Evolutionary conservation across 2,113 vertebrate genomes (phyloP).

Genomic region (Toxotes jaculatrix): DNA sequence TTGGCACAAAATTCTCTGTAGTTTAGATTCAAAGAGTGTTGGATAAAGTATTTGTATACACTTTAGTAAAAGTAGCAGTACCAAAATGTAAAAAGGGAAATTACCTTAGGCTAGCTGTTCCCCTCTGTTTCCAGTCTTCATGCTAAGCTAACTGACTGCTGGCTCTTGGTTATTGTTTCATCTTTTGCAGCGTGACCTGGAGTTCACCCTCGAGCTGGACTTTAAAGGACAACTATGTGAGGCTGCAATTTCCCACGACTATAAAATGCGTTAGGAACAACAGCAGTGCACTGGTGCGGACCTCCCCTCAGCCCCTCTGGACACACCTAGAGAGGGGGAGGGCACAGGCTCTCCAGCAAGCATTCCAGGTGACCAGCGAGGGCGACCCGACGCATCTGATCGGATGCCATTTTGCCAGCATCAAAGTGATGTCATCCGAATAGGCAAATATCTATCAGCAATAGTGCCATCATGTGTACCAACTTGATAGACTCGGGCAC

Average conservation of each 20-base stretch:
- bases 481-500: conserved; percentile 46
- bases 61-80: background rate
- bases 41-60: background rate
- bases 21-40: background rate
- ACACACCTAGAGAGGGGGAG: conserved; percentile 16
- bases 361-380: conserved; percentile 35
- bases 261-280: conserved; percentile 93
- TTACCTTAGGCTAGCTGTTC: background rate
- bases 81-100: background rate
- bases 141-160: background rate
- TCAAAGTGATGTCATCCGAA: conserved; percentile 66
- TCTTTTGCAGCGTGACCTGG: conserved; percentile 91
- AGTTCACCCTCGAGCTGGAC: conserved; percentile 97
- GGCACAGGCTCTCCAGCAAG: conserved; percentile 36
- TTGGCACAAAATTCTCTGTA: background rate
- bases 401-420: conserved; percentile 54
- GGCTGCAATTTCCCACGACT: conserved; percentile 97
- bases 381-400: conserved; percentile 46
- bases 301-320: conserved; percentile 42
- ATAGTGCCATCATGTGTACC: conserved; percentile 62
- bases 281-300: background rate
- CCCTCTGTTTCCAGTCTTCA: background rate
- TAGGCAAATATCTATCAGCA: conserved; percentile 64
- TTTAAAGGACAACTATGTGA: conserved; percentile 98
- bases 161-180: background rate